Conservation (phyloP, 2,888 invertebrate species). For the Lathronympha strigana region DNA sequence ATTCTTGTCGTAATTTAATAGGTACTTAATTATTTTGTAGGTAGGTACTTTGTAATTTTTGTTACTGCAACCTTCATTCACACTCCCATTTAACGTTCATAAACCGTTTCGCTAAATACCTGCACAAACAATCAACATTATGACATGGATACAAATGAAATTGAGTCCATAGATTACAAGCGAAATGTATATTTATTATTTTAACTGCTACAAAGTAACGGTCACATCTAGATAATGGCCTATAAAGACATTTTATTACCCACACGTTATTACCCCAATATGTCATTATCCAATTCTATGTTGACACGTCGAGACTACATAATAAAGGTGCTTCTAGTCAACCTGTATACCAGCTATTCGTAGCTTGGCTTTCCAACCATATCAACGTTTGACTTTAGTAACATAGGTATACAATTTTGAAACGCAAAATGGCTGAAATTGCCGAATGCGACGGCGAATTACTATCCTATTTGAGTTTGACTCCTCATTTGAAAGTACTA, state of each 20-base stretch:
- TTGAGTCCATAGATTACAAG: neutral
- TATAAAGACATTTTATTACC: constrained; percentile 16
- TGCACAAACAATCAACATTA: neutral
- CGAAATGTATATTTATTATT: neutral
- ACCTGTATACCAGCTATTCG: neutral
- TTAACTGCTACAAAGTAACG: neutral
- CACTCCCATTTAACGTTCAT: too few species aligned
- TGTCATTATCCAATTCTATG: constrained; percentile 17
- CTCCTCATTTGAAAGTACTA: constrained; percentile 55
- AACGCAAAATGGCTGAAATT: constrained; percentile 19
- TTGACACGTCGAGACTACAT: constrained; percentile 17
- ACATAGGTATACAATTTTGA: neutral
- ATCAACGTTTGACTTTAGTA: neutral
- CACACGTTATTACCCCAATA: constrained; percentile 13
- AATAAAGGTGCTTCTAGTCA: constrained; percentile 7
- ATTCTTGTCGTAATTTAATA: too few species aligned
- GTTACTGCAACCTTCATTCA: too few species aligned
- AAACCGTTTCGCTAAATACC: neutral
- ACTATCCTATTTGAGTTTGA: constrained; percentile 54
- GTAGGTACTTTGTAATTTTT: too few species aligned
- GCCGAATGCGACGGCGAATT: constrained; percentile 46
- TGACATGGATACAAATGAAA: neutral
- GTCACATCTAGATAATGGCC: constrained; percentile 26
- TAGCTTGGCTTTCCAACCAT: neutral
- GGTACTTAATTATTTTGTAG: too few species aligned